Evolutionary conservation across 2,797 vertebrate genomes (phyloP).

Genomic region (Anas flavirostris): DNA sequence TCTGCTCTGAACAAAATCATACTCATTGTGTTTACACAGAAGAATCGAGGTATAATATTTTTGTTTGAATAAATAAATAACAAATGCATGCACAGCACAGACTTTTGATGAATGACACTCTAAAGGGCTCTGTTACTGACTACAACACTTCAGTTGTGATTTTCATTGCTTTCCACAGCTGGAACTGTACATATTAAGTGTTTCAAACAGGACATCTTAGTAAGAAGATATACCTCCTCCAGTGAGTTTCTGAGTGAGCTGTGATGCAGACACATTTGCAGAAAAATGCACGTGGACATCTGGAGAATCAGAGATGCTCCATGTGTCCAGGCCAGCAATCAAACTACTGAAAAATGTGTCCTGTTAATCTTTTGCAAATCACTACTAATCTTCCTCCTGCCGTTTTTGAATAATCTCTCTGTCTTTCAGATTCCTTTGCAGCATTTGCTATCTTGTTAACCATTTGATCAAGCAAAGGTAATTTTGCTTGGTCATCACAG

Average conservation of each 20-base stretch:
- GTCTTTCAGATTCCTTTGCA: background rate
- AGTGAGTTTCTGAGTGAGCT: conserved; percentile 19
- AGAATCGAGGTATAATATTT: conserved; percentile 3
- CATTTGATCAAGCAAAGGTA: background rate
- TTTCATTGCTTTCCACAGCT: conserved; percentile 35
- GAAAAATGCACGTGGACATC: background rate
- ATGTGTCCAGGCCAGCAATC: background rate
- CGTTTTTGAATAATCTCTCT: background rate
- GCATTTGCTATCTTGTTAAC: background rate
- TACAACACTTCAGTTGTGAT: background rate
- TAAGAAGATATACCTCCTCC: conserved; percentile 6
- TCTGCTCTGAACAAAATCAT: conserved; percentile 1
- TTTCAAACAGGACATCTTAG: conserved; percentile 37
- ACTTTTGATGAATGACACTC: conserved; percentile 18
- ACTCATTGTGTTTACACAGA: conserved; percentile 14
- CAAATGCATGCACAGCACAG: background rate
- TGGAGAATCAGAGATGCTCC: background rate
- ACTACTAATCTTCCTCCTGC: background rate
- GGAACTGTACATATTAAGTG: background rate
- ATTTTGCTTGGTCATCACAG: background rate
- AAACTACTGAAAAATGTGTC: background rate
- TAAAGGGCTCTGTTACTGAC: background rate
- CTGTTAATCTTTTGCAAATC: conserved; percentile 14
- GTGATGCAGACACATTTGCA: background rate
- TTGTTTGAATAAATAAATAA: conserved; percentile 22